Base-by-base conservation (phyloP, 2,113 vertebrate genomes). In the Seriola rivoliana region DNA sequence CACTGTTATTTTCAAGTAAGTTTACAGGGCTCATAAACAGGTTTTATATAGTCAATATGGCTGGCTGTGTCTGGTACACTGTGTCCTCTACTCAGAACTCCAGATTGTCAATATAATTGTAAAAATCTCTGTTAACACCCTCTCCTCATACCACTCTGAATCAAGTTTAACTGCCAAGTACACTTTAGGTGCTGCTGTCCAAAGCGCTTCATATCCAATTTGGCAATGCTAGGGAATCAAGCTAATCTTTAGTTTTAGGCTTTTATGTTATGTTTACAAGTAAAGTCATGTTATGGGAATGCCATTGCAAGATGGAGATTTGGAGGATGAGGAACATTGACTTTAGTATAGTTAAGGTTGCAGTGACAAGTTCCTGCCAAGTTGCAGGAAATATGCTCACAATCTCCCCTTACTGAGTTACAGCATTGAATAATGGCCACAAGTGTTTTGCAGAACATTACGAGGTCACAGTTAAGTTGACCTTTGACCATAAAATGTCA, bases 31-130 rank as follows among this genome's bases (percentile, higher is more conserved):
- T 88, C 87, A 85, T 90, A 92, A 92, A 92, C 67, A 52, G 65
- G 21, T 87, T 92, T 93, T 92, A 90, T 85, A 79, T 78, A 86
- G 89, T 88, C 85, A 91, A 87, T 93, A 85, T 85, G 81, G 82
- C 78, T 64, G 86, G 78, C 71, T 85, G 76, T 85, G 89, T 81
- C 78, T 89, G 78, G 88, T 80, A 89, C 85, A 72, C 63, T 62
- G 83, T 82, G 89, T 87, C 84, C 88, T 88, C 77, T 82, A 79
- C 64, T 85, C 75, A 73, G 84, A 72, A 59, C 75, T 78, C 65
- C 73, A 78, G 84, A 86, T 82, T 86, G 82, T 89, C 86, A 75
- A 89, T 85, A 89, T 67, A 80, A 85, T 66, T 38, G 66, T 91
- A 89, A 90, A 91, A 78, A 59, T 66, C 54, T 75, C 71, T 85